Conservation (phyloP, 2,888 invertebrate species). For the Leucophenga montana region DNA sequence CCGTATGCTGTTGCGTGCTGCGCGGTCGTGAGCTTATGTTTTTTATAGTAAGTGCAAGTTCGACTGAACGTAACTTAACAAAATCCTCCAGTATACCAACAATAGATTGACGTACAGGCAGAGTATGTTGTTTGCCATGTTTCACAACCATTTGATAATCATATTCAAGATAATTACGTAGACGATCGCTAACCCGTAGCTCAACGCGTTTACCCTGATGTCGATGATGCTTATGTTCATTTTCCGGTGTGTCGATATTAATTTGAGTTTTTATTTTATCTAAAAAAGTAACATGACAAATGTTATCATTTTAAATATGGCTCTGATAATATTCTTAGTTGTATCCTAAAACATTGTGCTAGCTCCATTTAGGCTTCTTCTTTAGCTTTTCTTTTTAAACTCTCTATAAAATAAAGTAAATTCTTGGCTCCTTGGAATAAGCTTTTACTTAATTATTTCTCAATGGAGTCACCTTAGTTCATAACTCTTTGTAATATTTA, state of each 20-base stretch:
- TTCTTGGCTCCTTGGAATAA: too few relatives aligned
- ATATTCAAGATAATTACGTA: slow-evolving; percentile 79
- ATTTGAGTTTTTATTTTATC: slow-evolving; percentile 4
- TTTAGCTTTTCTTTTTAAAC: too few relatives aligned
- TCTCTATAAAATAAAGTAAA: too few relatives aligned
- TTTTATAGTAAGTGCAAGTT: slow-evolving; percentile 66
- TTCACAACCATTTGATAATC: slow-evolving; percentile 79
- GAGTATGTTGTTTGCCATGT: slow-evolving; percentile 76
- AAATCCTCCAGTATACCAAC: slow-evolving; percentile 83
- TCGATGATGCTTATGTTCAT: slow-evolving; percentile 50
- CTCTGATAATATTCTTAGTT: too few relatives aligned
- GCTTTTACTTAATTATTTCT: too few relatives aligned
- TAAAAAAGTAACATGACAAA: slow-evolving; percentile 14
- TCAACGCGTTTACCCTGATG: slow-evolving; percentile 73
- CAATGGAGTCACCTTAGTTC: too few relatives aligned
- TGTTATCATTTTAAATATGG: too few relatives aligned
- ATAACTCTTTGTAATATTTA: too few relatives aligned
- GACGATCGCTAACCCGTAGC: slow-evolving; percentile 76
- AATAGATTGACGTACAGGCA: slow-evolving; percentile 69
- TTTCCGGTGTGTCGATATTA: not conserved
- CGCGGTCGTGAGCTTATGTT: slow-evolving; percentile 65
- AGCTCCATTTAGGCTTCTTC: too few relatives aligned
- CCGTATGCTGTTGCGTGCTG: slow-evolving; percentile 62
- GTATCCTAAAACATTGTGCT: too few relatives aligned
- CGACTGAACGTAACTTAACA: slow-evolving; percentile 77